phyloP scores from a whole-genome alignment of 2,113 vertebrate genomes.

The Cavia aperea region DNA sequence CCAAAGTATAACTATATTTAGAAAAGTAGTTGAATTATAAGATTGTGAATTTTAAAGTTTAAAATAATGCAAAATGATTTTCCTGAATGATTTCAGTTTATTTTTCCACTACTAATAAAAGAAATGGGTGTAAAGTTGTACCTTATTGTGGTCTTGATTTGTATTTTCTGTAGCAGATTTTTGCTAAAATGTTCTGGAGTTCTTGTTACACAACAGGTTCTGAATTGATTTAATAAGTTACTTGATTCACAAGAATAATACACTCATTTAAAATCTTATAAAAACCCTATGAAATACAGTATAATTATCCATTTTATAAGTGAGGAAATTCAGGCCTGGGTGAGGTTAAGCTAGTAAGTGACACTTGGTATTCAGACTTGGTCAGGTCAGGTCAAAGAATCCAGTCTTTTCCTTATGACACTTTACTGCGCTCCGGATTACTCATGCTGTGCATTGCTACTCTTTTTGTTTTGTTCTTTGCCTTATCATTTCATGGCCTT shows the following conservation, averaged over 20 bases:
- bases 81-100: background rate
- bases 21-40: constrained; percentile 9
- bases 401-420: background rate
- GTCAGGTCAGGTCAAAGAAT: background rate
- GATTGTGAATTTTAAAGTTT: constrained; percentile 33
- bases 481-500: background rate
- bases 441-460: background rate
- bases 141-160: background rate
- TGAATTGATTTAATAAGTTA: background rate
- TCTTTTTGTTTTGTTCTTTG: background rate
- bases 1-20: background rate
- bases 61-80: background rate
- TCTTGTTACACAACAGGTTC: background rate
- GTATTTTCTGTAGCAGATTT: constrained; percentile 13
- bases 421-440: background rate
- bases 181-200: background rate
- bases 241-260: background rate
- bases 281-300: background rate
- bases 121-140: background rate
- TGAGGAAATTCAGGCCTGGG: background rate
- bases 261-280: background rate
- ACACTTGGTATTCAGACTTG: background rate
- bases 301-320: background rate
- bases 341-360: background rate
- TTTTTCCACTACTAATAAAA: background rate